Conservation (phyloP, 2,888 invertebrate genomes). For the Tachina lurida region DNA sequence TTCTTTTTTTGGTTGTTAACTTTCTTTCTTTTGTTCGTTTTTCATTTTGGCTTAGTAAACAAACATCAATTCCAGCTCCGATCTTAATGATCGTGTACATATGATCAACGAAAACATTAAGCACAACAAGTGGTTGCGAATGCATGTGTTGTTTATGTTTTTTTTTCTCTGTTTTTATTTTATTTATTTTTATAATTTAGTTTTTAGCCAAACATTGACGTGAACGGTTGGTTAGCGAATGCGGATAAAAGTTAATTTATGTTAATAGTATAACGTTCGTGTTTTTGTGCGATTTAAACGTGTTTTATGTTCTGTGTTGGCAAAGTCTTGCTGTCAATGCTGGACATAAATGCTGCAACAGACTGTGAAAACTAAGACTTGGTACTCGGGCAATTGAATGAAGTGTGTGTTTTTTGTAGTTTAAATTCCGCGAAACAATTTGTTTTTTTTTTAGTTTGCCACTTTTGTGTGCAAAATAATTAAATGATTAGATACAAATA, state of each 20-base stretch:
- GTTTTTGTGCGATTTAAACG: conserved; percentile 41
- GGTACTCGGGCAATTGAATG: background rate
- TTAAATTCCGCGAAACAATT: conserved; percentile 58
- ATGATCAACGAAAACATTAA: conserved; percentile 40
- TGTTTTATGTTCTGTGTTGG: conserved; percentile 53
- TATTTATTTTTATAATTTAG: conserved; percentile 67
- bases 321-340: conserved; percentile 48
- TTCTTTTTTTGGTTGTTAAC: conserved; percentile 52
- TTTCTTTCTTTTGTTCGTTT: conserved; percentile 55
- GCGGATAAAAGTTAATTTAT: conserved; percentile 44
- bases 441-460: conserved; percentile 43
- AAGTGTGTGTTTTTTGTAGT: conserved; percentile 4
- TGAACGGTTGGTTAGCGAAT: conserved; percentile 42
- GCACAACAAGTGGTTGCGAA: conserved; percentile 34
- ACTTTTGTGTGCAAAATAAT: conserved; percentile 59
- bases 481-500: conserved; percentile 58
- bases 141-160: conserved; percentile 49
- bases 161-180: conserved; percentile 39
- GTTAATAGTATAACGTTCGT: conserved; percentile 24
- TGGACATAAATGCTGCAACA: conserved; percentile 43
- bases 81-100: conserved; percentile 54
- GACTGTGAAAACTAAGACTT: background rate
- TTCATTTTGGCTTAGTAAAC: conserved; percentile 59
- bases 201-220: conserved; percentile 70
- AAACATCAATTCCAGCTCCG: conserved; percentile 56